These are phyloP conservation scores for Callopanchax toddi DNA, from an alignment of 2,113 vertebrate species.

Conservation along the genomic window DNA sequence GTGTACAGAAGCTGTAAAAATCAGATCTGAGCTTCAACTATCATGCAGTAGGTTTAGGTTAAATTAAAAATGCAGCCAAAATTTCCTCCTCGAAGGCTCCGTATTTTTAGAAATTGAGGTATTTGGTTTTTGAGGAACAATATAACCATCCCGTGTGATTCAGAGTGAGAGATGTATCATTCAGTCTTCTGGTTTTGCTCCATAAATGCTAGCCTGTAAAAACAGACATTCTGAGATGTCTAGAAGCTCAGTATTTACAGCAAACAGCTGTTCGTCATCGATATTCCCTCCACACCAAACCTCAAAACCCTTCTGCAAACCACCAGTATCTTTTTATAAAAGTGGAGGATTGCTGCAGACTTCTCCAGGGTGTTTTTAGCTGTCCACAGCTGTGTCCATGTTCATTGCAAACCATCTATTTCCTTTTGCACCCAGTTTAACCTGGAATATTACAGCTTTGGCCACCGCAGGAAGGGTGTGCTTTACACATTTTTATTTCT, in stretches of 20 bases:
- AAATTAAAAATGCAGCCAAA: no score
- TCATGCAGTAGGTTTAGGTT: no score
- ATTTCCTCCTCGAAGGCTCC: no score
- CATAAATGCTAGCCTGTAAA: conserved; percentile 19
- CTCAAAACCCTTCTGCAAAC: conserved; percentile 33
- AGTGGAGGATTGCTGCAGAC: conserved; percentile 34
- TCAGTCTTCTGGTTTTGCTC: neutral
- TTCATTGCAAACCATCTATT: conserved; percentile 65
- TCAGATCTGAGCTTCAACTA: no score
- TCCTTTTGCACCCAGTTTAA: conserved; percentile 64
- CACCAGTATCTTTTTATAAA: conserved; percentile 45
- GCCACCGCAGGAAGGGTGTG: conserved; percentile 74
- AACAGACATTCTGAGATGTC: conserved; percentile 35
- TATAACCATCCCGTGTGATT: conserved; percentile 34
- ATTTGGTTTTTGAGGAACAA: conserved; percentile 2
- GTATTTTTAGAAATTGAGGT: conserved; percentile 22
- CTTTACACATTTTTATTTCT: conserved; percentile 75
- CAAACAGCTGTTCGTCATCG: conserved; percentile 31
- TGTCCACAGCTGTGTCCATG: conserved; percentile 50
- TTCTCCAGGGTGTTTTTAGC: conserved; percentile 59
- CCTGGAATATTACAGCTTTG: conserved; percentile 40
- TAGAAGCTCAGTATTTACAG: conserved; percentile 12
- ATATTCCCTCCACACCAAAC: conserved; percentile 25
- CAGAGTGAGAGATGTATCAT: neutral
- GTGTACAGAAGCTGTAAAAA: no score